Evolutionary conservation across 1,140 invertebrate species (phyloP).

Genomic region (Ectropis grisescens): DNA sequence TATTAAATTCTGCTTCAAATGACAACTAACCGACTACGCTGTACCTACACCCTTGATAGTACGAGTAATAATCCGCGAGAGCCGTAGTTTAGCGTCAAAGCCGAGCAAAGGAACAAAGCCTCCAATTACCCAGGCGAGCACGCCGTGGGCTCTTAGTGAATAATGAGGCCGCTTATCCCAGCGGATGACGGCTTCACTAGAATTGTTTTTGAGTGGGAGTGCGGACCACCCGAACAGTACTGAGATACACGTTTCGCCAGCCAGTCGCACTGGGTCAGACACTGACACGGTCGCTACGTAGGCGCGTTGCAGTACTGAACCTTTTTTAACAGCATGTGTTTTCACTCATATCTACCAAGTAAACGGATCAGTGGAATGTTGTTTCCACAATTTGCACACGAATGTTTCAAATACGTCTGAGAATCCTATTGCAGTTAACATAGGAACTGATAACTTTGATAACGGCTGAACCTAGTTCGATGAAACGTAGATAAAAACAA

Average conservation of each 20-base stretch:
- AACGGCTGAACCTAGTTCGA: no score
- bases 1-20: constrained; percentile 30
- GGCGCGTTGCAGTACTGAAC: no score
- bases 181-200: constrained; percentile 47
- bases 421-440: no score
- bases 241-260: constrained; percentile 4
- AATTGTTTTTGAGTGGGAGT: constrained; percentile 47
- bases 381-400: no score
- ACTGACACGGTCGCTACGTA: background rate
- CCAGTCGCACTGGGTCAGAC: background rate
- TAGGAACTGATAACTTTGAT: no score
- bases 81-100: constrained; percentile 37
- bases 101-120: constrained; percentile 55
- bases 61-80: constrained; percentile 47
- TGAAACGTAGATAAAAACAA: no score
- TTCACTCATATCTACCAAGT: no score
- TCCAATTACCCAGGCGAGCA: constrained; percentile 60
- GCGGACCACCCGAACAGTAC: constrained; percentile 45
- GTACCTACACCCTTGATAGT: constrained; percentile 38
- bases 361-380: no score
- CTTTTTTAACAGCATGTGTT: no score
- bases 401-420: constrained; percentile 19
- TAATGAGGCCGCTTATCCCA: constrained; percentile 63
- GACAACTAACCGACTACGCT: constrained; percentile 48
- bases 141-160: constrained; percentile 66